Percentiles rank a stretch among this genome's conserved stretches.
Conservation (phyloP, 1,140 invertebrate genomes). For the Drosophila willistoni region DNA sequence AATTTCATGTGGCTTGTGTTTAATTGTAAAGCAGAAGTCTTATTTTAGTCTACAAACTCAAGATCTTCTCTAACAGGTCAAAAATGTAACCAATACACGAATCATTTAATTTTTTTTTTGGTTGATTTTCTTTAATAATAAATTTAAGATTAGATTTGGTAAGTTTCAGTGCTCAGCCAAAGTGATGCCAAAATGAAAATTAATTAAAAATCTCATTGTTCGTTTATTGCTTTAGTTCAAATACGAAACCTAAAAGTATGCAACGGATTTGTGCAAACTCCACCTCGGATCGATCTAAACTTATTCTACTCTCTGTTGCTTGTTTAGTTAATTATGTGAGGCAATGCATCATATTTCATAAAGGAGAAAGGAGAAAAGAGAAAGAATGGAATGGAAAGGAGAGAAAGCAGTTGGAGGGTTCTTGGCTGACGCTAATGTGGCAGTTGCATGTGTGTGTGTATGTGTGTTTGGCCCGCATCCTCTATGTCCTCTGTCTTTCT, state of each 20-base stretch:
- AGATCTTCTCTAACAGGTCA: no score
- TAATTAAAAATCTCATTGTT: background rate
- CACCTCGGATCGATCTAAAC: background rate
- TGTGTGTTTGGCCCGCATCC: slow-evolving; percentile 8
- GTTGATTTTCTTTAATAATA: no score
- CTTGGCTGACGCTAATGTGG: slow-evolving; percentile 46
- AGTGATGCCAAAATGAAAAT: background rate
- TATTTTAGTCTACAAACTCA: no score
- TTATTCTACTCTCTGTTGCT: background rate
- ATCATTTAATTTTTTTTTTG: no score
- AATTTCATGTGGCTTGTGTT: no score
- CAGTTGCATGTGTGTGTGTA: slow-evolving; percentile 15
- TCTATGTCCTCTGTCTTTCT: slow-evolving; percentile 19
- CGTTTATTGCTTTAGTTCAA: background rate
- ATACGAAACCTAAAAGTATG: slow-evolving; percentile 5
- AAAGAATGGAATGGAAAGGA: slow-evolving; percentile 13
- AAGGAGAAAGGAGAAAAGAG: background rate
- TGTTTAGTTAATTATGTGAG: slow-evolving; percentile 4
- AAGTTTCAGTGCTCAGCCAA: background rate
- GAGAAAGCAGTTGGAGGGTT: slow-evolving; percentile 28
- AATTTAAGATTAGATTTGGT: no score
- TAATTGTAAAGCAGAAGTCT: no score
- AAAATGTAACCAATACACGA: no score
- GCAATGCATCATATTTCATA: slow-evolving; percentile 49
- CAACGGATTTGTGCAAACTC: background rate